Base-by-base conservation (phyloP, 1,140 invertebrate species). In the Magallana gigas region DNA sequence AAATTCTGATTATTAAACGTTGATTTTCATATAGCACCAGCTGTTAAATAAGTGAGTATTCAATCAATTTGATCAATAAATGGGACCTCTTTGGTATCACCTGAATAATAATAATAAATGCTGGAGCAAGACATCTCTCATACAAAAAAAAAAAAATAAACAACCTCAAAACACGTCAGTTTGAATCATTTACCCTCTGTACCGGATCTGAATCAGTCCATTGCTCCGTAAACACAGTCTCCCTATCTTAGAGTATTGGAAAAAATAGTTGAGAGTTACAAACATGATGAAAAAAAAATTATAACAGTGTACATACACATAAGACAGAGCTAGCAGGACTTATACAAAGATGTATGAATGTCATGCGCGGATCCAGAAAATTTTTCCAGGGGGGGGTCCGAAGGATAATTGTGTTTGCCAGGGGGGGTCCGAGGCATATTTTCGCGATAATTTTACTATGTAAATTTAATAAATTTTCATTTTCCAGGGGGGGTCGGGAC, bases 1-100 rank as follows among this genome's bases (percentile, higher is more conserved):
- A 71, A 11, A 48, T 48, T 48, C 23, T 11, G 68, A 71, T 9
- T 29, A 71, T 48, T 48, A 11, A 23, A 29, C 4, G 7, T 29
- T 18, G 23, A 11, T 71, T 23, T 71, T 71, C 18, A 29, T 23
- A 71, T 71, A 71, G 68, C 68, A 71, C 68, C 68, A 71, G 68
- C 68, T 71, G 68, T 71, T 23, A 48, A 48, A 71, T 23, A 29
- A 71, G 68, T 23, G 68, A 71, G 68, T 71, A 71, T 71, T 71
- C 68, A 71, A 11, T 48, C 36, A 29, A 71, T 12, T 71, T 23
- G n/a, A 62, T 62, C 23, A 71, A 29, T 23, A 71, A 71, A 71
- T 23, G 23, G 64, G 18, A 71, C 68, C 23, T 71, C 68, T 71
- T 71, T 71, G 68, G 68, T 71, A 71, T 71, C 8, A 71, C 68